Base-by-base conservation (phyloP, 2,797 vertebrate genomes). In the Channallabes apus region DNA sequence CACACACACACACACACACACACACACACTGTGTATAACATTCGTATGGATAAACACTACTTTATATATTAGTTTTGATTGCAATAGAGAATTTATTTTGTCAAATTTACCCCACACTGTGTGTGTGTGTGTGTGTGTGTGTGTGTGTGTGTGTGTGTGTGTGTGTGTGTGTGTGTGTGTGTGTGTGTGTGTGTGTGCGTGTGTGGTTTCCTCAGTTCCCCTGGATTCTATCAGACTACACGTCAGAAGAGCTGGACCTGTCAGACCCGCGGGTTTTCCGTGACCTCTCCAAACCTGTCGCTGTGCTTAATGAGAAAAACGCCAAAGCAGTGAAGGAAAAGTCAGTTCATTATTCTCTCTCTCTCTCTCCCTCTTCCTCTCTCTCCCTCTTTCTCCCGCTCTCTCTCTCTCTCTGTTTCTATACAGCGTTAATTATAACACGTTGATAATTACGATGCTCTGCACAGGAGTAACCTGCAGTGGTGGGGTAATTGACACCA, bases 221-320 rank as follows among this genome's bases (percentile, higher is more conserved):
- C 51, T 99, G 98, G 98, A 96, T 99, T 91, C 93, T 99, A 58
- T 93, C 88, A 3, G 97, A 99, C 93, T 99, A 99, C 91, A 97
- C 95, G 0, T 99, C 98, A 64, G 97, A 98, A 89, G 97, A 98
- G 85, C 92, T 99, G 92, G 97, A 99, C 89, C 92, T 99, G 87
- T 96, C 96, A 41, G 97, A 99, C 86, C 96, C 97, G 11, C 93
- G 93, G 17, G 95, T 96, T 1, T 99, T 98, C 91, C 94, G 98
- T 88, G 97, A 99, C 88, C 94, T 99, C 29, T 99, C 98, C 24
- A 99, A 98, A 89, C 98, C 98, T 0, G 95, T 99, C 80, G 98
- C 97, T 0, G 97, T 97, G 38, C 95, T 96, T 29, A 99, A 99
- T 86, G 97, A 97, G 86, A 98, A 97, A 92, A 98, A 99, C 0